Percentiles rank a stretch among this genome's conserved stretches.
phyloP scores from a whole-genome alignment of 2,113 vertebrate genomes.

The Dasypus novemcinctus region DNA sequence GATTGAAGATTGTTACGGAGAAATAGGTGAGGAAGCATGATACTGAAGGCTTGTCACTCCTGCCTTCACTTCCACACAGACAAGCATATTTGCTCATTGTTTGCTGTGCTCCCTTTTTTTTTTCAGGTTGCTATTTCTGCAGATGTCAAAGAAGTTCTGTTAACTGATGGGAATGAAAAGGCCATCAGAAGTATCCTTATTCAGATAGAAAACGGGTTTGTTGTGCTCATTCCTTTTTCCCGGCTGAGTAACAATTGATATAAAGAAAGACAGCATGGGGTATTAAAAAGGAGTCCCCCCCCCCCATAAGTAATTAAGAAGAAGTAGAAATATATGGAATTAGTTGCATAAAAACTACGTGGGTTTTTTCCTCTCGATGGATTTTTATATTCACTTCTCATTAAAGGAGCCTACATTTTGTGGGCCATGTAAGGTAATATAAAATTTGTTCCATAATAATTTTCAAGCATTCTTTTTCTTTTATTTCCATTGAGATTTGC shows the following conservation, averaged over 20 bases:
- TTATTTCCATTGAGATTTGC: constrained; percentile 30
- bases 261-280: constrained; percentile 85
- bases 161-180: constrained; percentile 99
- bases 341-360: constrained; percentile 40
- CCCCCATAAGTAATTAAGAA: constrained; percentile 81
- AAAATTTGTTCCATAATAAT: constrained; percentile 37
- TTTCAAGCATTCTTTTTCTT: constrained; percentile 59
- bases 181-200: constrained; percentile 99
- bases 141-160: constrained; percentile 99
- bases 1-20: constrained; percentile 92
- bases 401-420: constrained; percentile 50
- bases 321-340: constrained; percentile 74
- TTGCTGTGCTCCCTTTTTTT: constrained; percentile 83
- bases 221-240: constrained; percentile 81
- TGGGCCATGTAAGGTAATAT: neutral
- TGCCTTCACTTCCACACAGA: constrained; percentile 88
- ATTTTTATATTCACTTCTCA: constrained; percentile 64
- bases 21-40: constrained; percentile 92
- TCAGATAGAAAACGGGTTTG: constrained; percentile 86
- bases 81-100: constrained; percentile 89
- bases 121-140: constrained; percentile 98
- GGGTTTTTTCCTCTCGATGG: constrained; percentile 51
- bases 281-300: constrained; percentile 77
- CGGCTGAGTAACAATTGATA: constrained; percentile 82
- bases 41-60: constrained; percentile 92